Evolutionary conservation across 2,888 invertebrate genomes (phyloP).

Genomic region (Cynaeus angustus): DNA sequence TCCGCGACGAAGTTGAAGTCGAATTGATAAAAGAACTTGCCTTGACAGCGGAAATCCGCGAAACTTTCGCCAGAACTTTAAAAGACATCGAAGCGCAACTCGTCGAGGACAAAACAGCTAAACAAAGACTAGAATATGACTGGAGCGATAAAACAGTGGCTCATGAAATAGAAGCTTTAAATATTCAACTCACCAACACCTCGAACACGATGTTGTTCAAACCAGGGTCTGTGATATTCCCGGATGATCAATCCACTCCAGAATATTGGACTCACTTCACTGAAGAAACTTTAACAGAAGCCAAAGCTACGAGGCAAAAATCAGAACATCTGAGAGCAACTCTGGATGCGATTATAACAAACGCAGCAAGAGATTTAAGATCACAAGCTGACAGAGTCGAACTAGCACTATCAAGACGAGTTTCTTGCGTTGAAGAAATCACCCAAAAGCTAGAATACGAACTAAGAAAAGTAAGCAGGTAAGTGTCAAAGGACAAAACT

Average conservation of each 20-base stretch:
- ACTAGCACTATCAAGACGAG: constrained; percentile 82
- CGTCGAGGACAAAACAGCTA: constrained; percentile 84
- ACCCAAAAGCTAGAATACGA: constrained; percentile 82
- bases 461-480: constrained; percentile 71
- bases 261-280: constrained; percentile 91
- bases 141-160: constrained; percentile 94
- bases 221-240: constrained; percentile 86
- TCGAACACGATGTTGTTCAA: constrained; percentile 84
- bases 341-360: constrained; percentile 82
- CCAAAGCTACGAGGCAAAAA: constrained; percentile 84
- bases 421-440: constrained; percentile 85
- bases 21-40: constrained; percentile 85
- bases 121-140: constrained; percentile 88
- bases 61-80: constrained; percentile 77
- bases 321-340: constrained; percentile 82
- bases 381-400: constrained; percentile 90
- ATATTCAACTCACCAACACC: constrained; percentile 80
- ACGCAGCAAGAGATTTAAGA: constrained; percentile 86
- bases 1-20: constrained; percentile 84
- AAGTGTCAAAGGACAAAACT: neutral
- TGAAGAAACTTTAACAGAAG: constrained; percentile 83
- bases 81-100: constrained; percentile 82
- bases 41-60: constrained; percentile 80
- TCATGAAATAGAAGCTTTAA: constrained; percentile 82
- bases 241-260: constrained; percentile 87